Evolutionary conservation across 2,797 vertebrate species (phyloP).

Genomic region (Chromobotia macracanthus): DNA sequence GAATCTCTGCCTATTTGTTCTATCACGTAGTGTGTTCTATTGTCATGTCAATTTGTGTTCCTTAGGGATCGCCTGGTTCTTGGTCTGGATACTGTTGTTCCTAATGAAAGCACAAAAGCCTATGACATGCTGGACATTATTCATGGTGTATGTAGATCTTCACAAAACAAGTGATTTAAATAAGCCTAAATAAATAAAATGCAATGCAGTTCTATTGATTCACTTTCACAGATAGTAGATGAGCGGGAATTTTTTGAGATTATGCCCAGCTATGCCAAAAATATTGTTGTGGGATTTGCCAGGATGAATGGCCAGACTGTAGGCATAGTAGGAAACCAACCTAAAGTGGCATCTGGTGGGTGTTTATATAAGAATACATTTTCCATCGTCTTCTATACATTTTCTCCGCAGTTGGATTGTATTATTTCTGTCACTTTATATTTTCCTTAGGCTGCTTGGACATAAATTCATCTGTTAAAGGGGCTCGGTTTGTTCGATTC

Average conservation of each 20-base stretch:
- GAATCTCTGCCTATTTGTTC: not conserved
- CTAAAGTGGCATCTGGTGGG: conserved; percentile 96
- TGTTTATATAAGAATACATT: not conserved
- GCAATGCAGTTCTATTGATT: not conserved
- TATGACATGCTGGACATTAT: conserved; percentile 98
- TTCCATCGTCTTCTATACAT: no score
- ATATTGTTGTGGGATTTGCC: conserved; percentile 93
- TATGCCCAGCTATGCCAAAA: conserved; percentile 96
- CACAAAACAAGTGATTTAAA: not conserved
- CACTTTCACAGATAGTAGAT: conserved; percentile 82
- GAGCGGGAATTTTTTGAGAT: conserved; percentile 97
- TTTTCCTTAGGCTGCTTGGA: conserved; percentile 90
- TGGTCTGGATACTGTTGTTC: conserved; percentile 89
- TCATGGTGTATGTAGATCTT: conserved; percentile 76
- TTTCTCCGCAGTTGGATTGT: not conserved
- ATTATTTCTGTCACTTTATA: not conserved
- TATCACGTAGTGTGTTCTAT: not conserved
- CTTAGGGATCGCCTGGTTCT: conserved; percentile 84
- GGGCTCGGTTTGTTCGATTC: conserved; percentile 97
- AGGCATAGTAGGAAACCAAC: conserved; percentile 96
- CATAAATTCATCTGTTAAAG: conserved; percentile 98
- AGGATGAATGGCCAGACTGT: conserved; percentile 94
- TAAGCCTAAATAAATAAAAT: not conserved
- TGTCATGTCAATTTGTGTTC: not conserved
- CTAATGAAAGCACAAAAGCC: conserved; percentile 91